Conservation (phyloP, 2,888 invertebrate species). For the Agrotis clavis region DNA sequence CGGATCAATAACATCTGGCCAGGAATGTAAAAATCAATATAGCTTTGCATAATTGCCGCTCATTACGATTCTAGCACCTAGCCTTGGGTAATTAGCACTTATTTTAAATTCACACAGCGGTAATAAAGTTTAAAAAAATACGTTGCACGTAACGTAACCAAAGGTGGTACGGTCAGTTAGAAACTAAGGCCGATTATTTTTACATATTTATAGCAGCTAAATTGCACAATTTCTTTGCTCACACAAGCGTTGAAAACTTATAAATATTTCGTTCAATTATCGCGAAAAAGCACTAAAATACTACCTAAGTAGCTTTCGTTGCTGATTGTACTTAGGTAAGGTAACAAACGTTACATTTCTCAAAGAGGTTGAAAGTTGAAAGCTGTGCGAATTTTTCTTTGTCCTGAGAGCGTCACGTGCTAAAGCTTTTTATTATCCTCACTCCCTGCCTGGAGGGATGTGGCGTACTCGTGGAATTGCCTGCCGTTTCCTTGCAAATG, state of each 20-base stretch:
- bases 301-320: neutral
- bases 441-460: conserved; percentile 63
- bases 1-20: conserved; percentile 48
- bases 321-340: conserved; percentile 12
- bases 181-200: conserved; percentile 6
- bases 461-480: conserved; percentile 68
- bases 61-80: conserved; percentile 34
- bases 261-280: neutral
- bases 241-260: neutral
- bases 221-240: neutral
- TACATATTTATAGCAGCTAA: neutral
- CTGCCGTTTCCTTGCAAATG: conserved; percentile 79
- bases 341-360: conserved; percentile 61
- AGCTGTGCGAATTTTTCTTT: conserved; percentile 80
- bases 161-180: conserved; percentile 38
- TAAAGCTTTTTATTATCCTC: conserved; percentile 84
- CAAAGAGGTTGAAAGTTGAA: conserved; percentile 71
- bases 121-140: conserved; percentile 40
- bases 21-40: conserved; percentile 57
- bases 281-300: neutral
- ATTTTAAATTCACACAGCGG: conserved; percentile 48
- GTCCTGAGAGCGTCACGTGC: conserved; percentile 84
- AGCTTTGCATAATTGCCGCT: conserved; percentile 49
- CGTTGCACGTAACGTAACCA: conserved; percentile 50
- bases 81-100: conserved; percentile 53